Percentiles rank a stretch among this genome's conserved stretches.
Conservation (phyloP, 2,888 invertebrate genomes). For the Thumatha senex region DNA sequence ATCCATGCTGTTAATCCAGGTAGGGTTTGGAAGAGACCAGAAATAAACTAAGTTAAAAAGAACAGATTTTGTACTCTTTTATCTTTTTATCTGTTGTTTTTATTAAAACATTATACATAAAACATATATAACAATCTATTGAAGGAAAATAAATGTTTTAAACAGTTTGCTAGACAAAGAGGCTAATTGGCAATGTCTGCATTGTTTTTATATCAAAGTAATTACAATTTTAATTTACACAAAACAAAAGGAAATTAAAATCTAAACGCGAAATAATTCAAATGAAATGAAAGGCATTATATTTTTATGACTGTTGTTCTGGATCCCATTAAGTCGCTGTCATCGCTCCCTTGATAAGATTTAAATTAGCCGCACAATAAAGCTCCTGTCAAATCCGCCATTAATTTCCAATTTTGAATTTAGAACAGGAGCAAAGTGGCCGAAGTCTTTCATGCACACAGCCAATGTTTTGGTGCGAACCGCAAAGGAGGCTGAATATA, state of each 20-base stretch:
- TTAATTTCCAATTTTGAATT: slow-evolving; percentile 78
- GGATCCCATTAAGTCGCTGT: slow-evolving; percentile 81
- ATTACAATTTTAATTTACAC: slow-evolving; percentile 46
- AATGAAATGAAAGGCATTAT: slow-evolving; percentile 55
- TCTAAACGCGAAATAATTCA: slow-evolving; percentile 35
- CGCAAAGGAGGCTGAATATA: slow-evolving; percentile 26
- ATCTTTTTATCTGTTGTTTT: too few relatives aligned
- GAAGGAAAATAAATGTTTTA: too few relatives aligned
- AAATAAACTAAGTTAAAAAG: too few relatives aligned
- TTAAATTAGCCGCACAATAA: slow-evolving; percentile 82
- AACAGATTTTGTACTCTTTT: too few relatives aligned
- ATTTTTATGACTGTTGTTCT: slow-evolving; percentile 67
- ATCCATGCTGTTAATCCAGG: too few relatives aligned
- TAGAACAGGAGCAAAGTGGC: slow-evolving; percentile 71
- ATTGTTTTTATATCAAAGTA: slow-evolving; percentile 13
- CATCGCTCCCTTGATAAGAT: slow-evolving; percentile 81
- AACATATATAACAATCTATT: too few relatives aligned
- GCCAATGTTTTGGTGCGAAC: slow-evolving; percentile 25
- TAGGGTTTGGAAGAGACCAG: too few relatives aligned
- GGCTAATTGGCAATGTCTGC: not conserved
- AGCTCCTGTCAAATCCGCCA: slow-evolving; percentile 82
- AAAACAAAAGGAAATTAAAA: slow-evolving; percentile 45
- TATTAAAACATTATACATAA: too few relatives aligned
- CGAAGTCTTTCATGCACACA: slow-evolving; percentile 17
- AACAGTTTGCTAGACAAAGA: too few relatives aligned